Evolutionary conservation across 2,888 invertebrate genomes (phyloP).

Genomic region (Drosophila neotestacea): DNA sequence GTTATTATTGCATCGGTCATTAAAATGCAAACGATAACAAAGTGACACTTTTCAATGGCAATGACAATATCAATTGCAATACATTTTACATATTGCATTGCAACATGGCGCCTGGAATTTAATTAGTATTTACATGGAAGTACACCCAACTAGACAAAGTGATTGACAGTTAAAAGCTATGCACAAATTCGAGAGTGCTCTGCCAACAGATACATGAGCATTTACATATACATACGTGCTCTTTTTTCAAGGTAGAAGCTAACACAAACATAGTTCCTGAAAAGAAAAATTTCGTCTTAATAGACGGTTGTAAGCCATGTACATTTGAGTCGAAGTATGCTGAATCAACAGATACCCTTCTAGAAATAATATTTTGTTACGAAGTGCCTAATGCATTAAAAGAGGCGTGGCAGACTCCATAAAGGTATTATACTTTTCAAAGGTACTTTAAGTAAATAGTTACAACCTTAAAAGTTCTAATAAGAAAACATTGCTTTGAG

Average conservation of each 20-base stretch:
- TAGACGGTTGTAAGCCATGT: background rate
- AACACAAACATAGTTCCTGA: background rate
- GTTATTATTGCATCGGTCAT: slow-evolving; percentile 30
- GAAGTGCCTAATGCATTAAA: no score
- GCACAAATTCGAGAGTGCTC: background rate
- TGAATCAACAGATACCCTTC: no score
- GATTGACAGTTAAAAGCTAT: slow-evolving; percentile 27
- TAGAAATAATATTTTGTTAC: no score
- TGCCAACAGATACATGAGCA: background rate
- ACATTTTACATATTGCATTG: slow-evolving; percentile 15
- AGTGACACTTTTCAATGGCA: slow-evolving; percentile 65
- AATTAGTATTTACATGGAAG: slow-evolving; percentile 45
- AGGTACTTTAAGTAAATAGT: no score
- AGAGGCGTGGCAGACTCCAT: no score
- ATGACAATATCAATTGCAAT: slow-evolving; percentile 59
- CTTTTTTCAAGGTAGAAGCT: background rate
- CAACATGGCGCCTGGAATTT: slow-evolving; percentile 36
- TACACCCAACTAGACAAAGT: slow-evolving; percentile 11
- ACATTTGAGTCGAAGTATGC: no score
- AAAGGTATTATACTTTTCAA: no score
- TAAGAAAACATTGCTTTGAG: no score
- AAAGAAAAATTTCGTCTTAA: background rate
- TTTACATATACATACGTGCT: background rate
- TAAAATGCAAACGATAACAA: slow-evolving; percentile 50
- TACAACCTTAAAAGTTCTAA: no score